Evolutionary conservation across 2,888 invertebrate species (phyloP), one percentile per base, ranked within the genome.

Genomic region (Caenorhabditis becei): DNA sequence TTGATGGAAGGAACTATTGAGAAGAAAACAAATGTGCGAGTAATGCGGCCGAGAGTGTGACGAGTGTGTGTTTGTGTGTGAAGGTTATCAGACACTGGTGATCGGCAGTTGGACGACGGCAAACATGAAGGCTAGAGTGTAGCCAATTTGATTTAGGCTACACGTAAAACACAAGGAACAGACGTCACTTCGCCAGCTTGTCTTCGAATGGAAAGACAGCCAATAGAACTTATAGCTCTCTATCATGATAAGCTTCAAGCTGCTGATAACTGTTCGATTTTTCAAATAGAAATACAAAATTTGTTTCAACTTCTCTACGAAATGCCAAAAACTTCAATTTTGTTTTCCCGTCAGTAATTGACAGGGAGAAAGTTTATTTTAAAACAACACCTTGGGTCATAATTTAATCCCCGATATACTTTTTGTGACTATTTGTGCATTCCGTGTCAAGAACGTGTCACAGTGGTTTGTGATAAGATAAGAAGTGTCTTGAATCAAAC

Each of bases 101-200:
- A 56, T 59, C 51, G 66, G 18, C 28, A 18, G 23, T 11, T 35
- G 14, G 56, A 20, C 56, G 20, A 44, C 26, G n/a, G 32, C 44
- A 56, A 54, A 66, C 66, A 66, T 7, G 1, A 47, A 44, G 56
- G 23, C 67, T 67, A 67, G 28, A 67, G 56, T 67, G 67, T 56
- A 47, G 24, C 56, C 54, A 37, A 2, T 10, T 1, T 41, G 26
- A 44, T 44, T 32, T n/a, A 56, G 32, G 28, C 56, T 56, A 56
- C 59, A 41, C 14, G 8, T 8, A 11, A 37, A 37, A 37, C 41
- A 41, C 11, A 41, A 14, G 41, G 41, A 11, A 41, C 41, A 41
- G n/a, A n/a, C n/a, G n/a, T n/a, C n/a, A n/a, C n/a, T n/a, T n/a
- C n/a, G n/a, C n/a, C n/a, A n/a, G n/a, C n/a, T n/a, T n/a, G n/a